phyloP scores from a whole-genome alignment of 2,113 vertebrate species.

The Ceratotherium simum region DNA sequence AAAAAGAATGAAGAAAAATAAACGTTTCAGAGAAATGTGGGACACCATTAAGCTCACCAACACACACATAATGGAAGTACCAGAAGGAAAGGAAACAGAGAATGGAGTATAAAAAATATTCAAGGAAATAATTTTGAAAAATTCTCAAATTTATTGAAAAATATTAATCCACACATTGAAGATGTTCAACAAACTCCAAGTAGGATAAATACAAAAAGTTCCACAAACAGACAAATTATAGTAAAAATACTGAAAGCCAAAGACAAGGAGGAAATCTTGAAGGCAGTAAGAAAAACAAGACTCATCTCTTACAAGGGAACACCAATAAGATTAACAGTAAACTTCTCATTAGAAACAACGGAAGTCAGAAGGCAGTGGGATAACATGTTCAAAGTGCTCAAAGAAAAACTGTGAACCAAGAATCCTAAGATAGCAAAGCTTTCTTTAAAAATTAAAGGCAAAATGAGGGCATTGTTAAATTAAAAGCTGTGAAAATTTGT shows the following conservation, averaged over 20 bases:
- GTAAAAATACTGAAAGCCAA: background rate
- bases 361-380: background rate
- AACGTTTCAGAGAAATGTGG: background rate
- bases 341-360: background rate
- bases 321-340: background rate
- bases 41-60: background rate
- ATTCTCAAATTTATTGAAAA: background rate
- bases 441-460: background rate
- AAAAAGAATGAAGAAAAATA: background rate
- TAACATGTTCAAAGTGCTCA: background rate
- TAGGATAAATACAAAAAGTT: background rate
- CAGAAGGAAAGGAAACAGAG: background rate
- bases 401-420: background rate
- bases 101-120: background rate
- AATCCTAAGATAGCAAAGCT: background rate
- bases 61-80: background rate
- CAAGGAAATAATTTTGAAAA: background rate
- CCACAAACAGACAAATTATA: background rate
- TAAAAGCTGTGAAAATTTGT: background rate
- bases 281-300: background rate
- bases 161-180: background rate
- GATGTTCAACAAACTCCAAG: background rate
- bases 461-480: background rate
- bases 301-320: background rate
- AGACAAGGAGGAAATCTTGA: background rate